Evolutionary conservation across 2,888 invertebrate species (phyloP), one percentile per base, ranked within the genome.

Genomic region (Teleiodes luculella): DNA sequence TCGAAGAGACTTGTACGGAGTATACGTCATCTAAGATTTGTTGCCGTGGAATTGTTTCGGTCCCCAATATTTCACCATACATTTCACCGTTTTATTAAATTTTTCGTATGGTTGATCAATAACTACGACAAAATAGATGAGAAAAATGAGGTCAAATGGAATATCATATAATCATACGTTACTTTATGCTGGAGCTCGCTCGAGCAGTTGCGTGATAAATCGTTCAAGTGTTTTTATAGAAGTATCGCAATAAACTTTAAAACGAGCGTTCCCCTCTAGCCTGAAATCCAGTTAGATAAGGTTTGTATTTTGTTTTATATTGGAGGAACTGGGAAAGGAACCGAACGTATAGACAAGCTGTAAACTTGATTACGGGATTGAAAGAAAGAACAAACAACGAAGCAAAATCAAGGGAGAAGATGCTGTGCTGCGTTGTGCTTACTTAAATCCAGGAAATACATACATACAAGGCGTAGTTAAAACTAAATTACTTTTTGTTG

Each of bases 381-480:
- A 78, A 76, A 72, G 77, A 78, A 83, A 80, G 73, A 80, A 80
- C 78, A 83, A 82, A 82, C 75, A 81, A 64, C 69, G 70, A 75
- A 75, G 74, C 76, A 79, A 83, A 81, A 83, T 81, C 80, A 80
- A 73, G 72, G 72, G 68, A 72, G 68, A 67, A 74, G 72, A 66
- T 73, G 63, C 65, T 50, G 33, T 24, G 75, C 83, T 80, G 74
- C 75, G 64, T 65, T 70, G 60, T 72, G 70, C 71, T 76, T 76
- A 77, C 76, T 73, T 70, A 72, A 79, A 77, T 70, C 72, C 65
- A 64, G 63, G 63, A 66, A 74, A 75, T 74, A 72, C 74, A 77
- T 70, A 70, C 70, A 67, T 59, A 64, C 65, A 68, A 66, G 58
- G 24, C 24, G 24, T 50, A 24, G 43, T 30, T 57, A 62, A 62